Evolutionary conservation across 1,140 invertebrate species (phyloP).

Genomic region (Maniola jurtina): DNA sequence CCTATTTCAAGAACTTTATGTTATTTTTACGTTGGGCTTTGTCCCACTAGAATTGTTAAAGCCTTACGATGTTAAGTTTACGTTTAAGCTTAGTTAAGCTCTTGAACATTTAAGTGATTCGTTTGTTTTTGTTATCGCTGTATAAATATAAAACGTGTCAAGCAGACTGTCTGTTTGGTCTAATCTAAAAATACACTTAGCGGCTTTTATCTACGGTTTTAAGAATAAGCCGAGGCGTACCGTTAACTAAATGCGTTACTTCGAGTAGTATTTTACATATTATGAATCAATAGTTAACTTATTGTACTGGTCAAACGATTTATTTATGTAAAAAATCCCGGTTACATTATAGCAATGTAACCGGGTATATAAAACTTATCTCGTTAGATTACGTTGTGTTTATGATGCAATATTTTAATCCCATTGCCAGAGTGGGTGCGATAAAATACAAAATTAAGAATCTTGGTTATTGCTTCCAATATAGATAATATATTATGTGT

Average conservation of each 20-base stretch:
- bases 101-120: slow-evolving; percentile 8
- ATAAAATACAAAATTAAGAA: too few species aligned
- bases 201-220: slow-evolving; percentile 10
- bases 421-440: too few species aligned
- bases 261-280: not conserved
- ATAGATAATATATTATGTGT: too few species aligned
- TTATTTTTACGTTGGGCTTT: too few species aligned
- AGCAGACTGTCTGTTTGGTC: slow-evolving; percentile 16
- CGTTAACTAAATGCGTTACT: slow-evolving; percentile 2
- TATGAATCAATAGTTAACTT: slow-evolving; percentile 1
- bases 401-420: too few species aligned
- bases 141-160: slow-evolving; percentile 19
- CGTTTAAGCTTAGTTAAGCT: slow-evolving; percentile 11
- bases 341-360: not conserved
- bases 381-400: too few species aligned
- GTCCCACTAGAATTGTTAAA: not conserved
- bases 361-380: too few species aligned
- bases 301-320: not conserved
- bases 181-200: slow-evolving; percentile 23
- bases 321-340: slow-evolving; percentile 12
- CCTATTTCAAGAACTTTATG: too few species aligned
- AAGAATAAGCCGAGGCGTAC: not conserved
- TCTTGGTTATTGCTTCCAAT: too few species aligned
- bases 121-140: slow-evolving; percentile 20
- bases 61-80: not conserved